phyloP scores from a whole-genome alignment of 2,888 invertebrate species.

The Latheticus oryzae region DNA sequence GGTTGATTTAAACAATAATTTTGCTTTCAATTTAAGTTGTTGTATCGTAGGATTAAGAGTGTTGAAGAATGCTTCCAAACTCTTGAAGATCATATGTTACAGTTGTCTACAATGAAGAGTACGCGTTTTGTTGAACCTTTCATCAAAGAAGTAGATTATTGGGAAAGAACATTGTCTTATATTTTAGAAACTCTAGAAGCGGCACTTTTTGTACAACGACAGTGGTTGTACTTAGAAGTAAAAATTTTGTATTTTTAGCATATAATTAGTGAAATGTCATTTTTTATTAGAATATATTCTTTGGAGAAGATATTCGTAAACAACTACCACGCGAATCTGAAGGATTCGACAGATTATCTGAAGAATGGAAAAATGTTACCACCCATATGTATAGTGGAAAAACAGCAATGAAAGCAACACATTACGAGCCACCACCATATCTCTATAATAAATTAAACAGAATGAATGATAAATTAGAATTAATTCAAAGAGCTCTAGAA shows the following conservation, averaged over 20 bases:
- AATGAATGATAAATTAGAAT: constrained; percentile 82
- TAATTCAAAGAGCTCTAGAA: constrained; percentile 85
- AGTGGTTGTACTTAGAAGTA: constrained; percentile 86
- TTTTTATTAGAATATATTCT: constrained; percentile 78
- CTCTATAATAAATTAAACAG: constrained; percentile 76
- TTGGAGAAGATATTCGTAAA: constrained; percentile 87
- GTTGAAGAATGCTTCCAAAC: constrained; percentile 84
- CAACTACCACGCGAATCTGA: constrained; percentile 83
- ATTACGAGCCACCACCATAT: constrained; percentile 72
- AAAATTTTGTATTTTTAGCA: constrained; percentile 1
- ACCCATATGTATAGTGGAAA: constrained; percentile 67
- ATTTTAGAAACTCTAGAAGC: constrained; percentile 86
- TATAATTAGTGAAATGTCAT: too few species aligned
- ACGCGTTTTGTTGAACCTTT: constrained; percentile 90
- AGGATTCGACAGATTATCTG: constrained; percentile 80
- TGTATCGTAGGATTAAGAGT: constrained; percentile 75
- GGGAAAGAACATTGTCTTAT: constrained; percentile 86
- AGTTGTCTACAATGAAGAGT: constrained; percentile 87
- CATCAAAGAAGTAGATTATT: constrained; percentile 83
- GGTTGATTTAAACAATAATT: constrained; percentile 54
- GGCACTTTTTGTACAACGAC: constrained; percentile 83
- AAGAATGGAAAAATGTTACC: constrained; percentile 78
- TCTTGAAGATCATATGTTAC: constrained; percentile 87
- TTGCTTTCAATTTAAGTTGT: neutral
- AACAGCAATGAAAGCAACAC: constrained; percentile 73